These are phyloP conservation scores for Crenichthys baileyi DNA, from an alignment of 2,797 vertebrate species.

Conservation along the genomic window DNA sequence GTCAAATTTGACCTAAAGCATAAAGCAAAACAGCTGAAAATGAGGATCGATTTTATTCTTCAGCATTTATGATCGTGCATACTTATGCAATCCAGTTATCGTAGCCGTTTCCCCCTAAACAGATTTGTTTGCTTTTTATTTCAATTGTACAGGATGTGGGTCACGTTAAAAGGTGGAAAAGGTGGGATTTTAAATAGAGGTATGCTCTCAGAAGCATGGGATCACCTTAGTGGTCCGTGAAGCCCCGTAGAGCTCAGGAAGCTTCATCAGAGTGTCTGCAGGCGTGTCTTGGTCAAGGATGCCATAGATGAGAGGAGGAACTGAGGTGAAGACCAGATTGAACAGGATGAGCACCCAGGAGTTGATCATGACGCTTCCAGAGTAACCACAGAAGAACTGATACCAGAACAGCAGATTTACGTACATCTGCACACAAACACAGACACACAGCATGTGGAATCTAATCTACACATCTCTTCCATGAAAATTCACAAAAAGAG, in stretches of 20 bases:
- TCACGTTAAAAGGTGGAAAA: background rate
- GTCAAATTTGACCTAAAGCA: background rate
- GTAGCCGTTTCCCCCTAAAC: background rate
- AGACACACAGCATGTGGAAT: slow-evolving; percentile 1
- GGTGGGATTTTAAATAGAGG: background rate
- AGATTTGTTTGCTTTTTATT: background rate
- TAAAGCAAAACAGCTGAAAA: background rate
- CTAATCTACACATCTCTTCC: background rate
- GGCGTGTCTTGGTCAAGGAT: slow-evolving; percentile 88
- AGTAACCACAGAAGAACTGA: slow-evolving; percentile 97
- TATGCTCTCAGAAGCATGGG: background rate
- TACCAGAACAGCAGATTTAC: slow-evolving; percentile 98
- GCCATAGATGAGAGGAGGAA: slow-evolving; percentile 90
- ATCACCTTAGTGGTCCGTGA: slow-evolving; percentile 85
- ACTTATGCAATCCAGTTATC: background rate
- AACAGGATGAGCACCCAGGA: slow-evolving; percentile 96
- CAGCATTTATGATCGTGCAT: background rate
- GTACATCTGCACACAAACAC: slow-evolving; percentile 82
- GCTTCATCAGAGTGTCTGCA: slow-evolving; percentile 80
- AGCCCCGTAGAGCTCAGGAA: slow-evolving; percentile 86
- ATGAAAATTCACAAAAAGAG: background rate
- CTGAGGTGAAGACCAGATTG: slow-evolving; percentile 94
- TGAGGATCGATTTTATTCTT: background rate
- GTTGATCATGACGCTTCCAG: slow-evolving; percentile 93
- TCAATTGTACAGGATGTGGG: background rate